Percentiles rank a stretch among this genome's conserved stretches.
Conservation (phyloP, 2,888 invertebrate species). For the Drosophila neonasuta region DNA sequence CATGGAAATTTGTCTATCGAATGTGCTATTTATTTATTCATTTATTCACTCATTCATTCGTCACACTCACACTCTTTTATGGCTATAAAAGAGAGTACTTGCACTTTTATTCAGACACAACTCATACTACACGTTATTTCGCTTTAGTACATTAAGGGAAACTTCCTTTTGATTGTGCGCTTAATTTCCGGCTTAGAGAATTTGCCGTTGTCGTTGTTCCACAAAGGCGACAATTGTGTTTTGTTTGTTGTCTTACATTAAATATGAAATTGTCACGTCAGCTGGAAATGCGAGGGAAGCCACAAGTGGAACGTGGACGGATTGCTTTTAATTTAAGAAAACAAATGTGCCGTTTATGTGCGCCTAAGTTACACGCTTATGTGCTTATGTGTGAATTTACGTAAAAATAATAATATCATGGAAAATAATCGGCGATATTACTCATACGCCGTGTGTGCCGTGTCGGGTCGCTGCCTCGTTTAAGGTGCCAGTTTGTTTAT, state of each 20-base stretch:
- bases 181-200: slow-evolving; percentile 67
- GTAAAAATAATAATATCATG: slow-evolving; percentile 42
- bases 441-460: slow-evolving; percentile 54
- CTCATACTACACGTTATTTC: slow-evolving; percentile 48
- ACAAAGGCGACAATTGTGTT: slow-evolving; percentile 18
- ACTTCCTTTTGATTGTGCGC: slow-evolving; percentile 63
- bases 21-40: slow-evolving; percentile 19
- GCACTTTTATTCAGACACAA: neutral
- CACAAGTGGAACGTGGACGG: slow-evolving; percentile 20
- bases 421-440: slow-evolving; percentile 49
- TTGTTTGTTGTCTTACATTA: slow-evolving; percentile 13
- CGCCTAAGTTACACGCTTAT: slow-evolving; percentile 47
- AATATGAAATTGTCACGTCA: slow-evolving; percentile 37
- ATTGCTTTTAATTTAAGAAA: slow-evolving; percentile 43
- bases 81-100: neutral
- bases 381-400: slow-evolving; percentile 27
- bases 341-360: slow-evolving; percentile 20
- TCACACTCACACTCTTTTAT: slow-evolving; percentile 1
- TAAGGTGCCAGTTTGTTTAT: slow-evolving; percentile 20
- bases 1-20: neutral
- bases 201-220: slow-evolving; percentile 18
- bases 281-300: slow-evolving; percentile 1
- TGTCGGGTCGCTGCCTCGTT: slow-evolving; percentile 5
- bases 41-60: slow-evolving; percentile 6
- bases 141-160: slow-evolving; percentile 59